Evolutionary conservation across 2,888 invertebrate genomes (phyloP).

Genomic region (Catocala fraxini): DNA sequence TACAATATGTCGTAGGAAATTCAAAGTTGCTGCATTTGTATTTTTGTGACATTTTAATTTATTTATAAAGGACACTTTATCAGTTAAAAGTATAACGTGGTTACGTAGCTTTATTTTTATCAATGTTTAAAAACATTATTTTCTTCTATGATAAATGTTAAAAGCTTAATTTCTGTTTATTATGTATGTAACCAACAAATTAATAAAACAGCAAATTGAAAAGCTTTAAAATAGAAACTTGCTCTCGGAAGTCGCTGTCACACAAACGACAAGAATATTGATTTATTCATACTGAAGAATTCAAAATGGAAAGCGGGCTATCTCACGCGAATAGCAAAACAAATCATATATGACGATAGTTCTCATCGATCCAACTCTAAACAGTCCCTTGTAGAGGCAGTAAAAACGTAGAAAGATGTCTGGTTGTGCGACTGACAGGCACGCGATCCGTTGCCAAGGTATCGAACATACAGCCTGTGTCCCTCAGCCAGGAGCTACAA

Average conservation of each 20-base stretch:
- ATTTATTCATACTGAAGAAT: conserved; percentile 40
- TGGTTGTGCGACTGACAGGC: conserved; percentile 54
- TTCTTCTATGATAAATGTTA: too few species aligned
- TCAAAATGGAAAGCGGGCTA: conserved; percentile 39
- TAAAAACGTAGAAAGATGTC: conserved; percentile 78
- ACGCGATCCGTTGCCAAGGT: conserved; percentile 82
- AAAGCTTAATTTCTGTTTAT: too few species aligned
- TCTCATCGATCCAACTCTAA: conserved; percentile 69
- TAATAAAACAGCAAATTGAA: neutral
- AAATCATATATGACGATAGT: conserved; percentile 74
- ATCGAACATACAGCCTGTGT: conserved; percentile 73
- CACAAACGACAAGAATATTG: conserved; percentile 32
- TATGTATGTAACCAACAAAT: too few species aligned
- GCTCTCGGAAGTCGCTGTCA: conserved; percentile 28
- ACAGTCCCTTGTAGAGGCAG: conserved; percentile 61
- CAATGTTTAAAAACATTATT: too few species aligned
- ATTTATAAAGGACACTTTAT: too few species aligned
- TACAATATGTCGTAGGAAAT: too few species aligned
- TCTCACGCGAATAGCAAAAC: conserved; percentile 68
- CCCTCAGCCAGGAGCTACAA: conserved; percentile 34
- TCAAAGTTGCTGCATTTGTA: too few species aligned
- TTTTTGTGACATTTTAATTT: too few species aligned
- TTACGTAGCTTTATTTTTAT: too few species aligned
- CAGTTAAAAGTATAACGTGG: too few species aligned
- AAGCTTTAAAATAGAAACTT: neutral